A percentile compares a stretch with the other conserved stretches of the same genome.
phyloP scores from a whole-genome alignment of 2,888 invertebrate species.

The Patella pellucida region DNA sequence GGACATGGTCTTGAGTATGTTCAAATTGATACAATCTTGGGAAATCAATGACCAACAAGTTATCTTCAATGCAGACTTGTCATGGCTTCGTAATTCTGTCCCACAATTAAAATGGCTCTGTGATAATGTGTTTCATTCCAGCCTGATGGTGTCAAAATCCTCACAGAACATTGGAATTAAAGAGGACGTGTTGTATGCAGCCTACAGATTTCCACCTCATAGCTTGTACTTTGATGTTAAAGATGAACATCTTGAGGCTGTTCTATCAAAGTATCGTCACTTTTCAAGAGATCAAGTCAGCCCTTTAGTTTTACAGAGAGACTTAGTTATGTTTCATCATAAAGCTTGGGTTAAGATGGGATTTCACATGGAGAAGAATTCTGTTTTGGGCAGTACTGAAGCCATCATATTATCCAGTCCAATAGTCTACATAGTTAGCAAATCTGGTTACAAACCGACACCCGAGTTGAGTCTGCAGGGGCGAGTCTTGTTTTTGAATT shows the following conservation, averaged over 20 bases:
- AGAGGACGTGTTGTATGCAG: slow-evolving; percentile 56
- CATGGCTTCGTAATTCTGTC: slow-evolving; percentile 59
- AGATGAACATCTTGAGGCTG: slow-evolving; percentile 41
- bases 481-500: slow-evolving; percentile 55
- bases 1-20: slow-evolving; percentile 66
- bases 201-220: slow-evolving; percentile 56
- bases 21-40: slow-evolving; percentile 53
- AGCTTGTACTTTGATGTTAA: slow-evolving; percentile 55
- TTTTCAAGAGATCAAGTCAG: slow-evolving; percentile 49
- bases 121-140: slow-evolving; percentile 52
- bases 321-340: slow-evolving; percentile 54
- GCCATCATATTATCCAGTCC: slow-evolving; percentile 52
- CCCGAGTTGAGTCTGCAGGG: slow-evolving; percentile 48
- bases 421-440: slow-evolving; percentile 57
- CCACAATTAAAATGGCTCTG: slow-evolving; percentile 65
- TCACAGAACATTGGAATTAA: slow-evolving; percentile 42
- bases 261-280: slow-evolving; percentile 48
- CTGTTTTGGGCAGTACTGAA: slow-evolving; percentile 59
- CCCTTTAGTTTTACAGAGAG: slow-evolving; percentile 48
- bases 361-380: slow-evolving; percentile 55
- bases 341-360: slow-evolving; percentile 64
- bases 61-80: slow-evolving; percentile 57
- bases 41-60: slow-evolving; percentile 54
- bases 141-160: slow-evolving; percentile 53
- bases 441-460: slow-evolving; percentile 51